phyloP scores from a whole-genome alignment of 2,113 vertebrate genomes.

The Hippocampus zosterae region DNA sequence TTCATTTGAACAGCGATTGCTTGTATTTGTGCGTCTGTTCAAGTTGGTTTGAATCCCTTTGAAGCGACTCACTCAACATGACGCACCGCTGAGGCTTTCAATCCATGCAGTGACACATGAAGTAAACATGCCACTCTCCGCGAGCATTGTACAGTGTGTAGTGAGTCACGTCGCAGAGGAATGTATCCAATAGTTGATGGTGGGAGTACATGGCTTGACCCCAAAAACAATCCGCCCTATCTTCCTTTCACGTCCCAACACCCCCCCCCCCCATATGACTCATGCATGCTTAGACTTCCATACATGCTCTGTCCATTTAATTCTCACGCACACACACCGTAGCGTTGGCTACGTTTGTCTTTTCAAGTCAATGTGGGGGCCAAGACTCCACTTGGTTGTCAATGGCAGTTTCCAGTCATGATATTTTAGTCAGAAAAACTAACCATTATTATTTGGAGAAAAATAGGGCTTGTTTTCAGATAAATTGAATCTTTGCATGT shows the following conservation, averaged over 20 bases:
- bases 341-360: too few relatives aligned
- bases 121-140: slow-evolving; percentile 30
- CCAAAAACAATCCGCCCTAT: slow-evolving; percentile 15
- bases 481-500: too few relatives aligned
- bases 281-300: slow-evolving; percentile 56
- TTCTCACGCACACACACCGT: too few relatives aligned
- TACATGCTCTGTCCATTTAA: slow-evolving; percentile 25
- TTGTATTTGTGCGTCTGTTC: slow-evolving; percentile 13
- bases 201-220: slow-evolving; percentile 21
- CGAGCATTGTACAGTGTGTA: slow-evolving; percentile 28
- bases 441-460: too few relatives aligned
- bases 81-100: slow-evolving; percentile 22
- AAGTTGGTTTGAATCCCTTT: not conserved
- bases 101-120: slow-evolving; percentile 42
- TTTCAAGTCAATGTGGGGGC: too few relatives aligned
- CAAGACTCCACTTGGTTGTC: too few relatives aligned
- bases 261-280: slow-evolving; percentile 47
- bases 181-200: slow-evolving; percentile 23
- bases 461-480: too few relatives aligned
- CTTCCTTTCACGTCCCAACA: slow-evolving; percentile 38
- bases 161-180: slow-evolving; percentile 54
- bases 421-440: too few relatives aligned
- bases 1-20: slow-evolving; percentile 11
- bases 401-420: too few relatives aligned
- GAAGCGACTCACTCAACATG: slow-evolving; percentile 4